Conservation (phyloP, 2,113 vertebrate genomes). For the Ammodytes marinus region DNA sequence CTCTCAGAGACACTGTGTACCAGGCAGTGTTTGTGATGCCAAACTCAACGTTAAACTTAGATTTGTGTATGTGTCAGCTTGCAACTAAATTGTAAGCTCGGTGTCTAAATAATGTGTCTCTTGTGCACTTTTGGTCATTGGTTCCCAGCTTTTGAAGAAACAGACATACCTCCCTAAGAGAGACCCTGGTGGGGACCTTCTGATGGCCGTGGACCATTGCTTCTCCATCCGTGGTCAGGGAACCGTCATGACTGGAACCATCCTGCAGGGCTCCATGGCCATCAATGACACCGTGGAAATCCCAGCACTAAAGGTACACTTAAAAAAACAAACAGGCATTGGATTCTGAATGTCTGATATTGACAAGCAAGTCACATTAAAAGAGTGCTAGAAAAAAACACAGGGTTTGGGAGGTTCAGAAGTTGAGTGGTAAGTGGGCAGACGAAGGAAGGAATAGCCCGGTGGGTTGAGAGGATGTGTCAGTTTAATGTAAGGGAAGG, state of each 20-base stretch:
- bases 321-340: background rate
- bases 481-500: slow-evolving; percentile 62
- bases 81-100: background rate
- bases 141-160: slow-evolving; percentile 90
- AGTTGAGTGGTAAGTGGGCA: slow-evolving; percentile 75
- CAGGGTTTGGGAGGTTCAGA: slow-evolving; percentile 78
- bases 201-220: slow-evolving; percentile 98
- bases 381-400: background rate
- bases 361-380: slow-evolving; percentile 29
- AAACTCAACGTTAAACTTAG: background rate
- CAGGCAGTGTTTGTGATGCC: slow-evolving; percentile 7
- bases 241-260: slow-evolving; percentile 97
- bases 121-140: background rate
- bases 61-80: slow-evolving; percentile 29
- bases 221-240: slow-evolving; percentile 98
- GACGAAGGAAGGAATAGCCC: slow-evolving; percentile 70
- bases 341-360: slow-evolving; percentile 27
- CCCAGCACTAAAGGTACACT: slow-evolving; percentile 92
- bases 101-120: background rate
- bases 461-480: slow-evolving; percentile 85
- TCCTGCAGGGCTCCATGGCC: slow-evolving; percentile 94
- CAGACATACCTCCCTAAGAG: slow-evolving; percentile 92
- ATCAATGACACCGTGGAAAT: slow-evolving; percentile 96
- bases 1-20: background rate
- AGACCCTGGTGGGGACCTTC: slow-evolving; percentile 91